These are phyloP conservation scores for Oreochromis spilurus DNA, from an alignment of 2,113 vertebrate genomes.

Conservation along the genomic window DNA sequence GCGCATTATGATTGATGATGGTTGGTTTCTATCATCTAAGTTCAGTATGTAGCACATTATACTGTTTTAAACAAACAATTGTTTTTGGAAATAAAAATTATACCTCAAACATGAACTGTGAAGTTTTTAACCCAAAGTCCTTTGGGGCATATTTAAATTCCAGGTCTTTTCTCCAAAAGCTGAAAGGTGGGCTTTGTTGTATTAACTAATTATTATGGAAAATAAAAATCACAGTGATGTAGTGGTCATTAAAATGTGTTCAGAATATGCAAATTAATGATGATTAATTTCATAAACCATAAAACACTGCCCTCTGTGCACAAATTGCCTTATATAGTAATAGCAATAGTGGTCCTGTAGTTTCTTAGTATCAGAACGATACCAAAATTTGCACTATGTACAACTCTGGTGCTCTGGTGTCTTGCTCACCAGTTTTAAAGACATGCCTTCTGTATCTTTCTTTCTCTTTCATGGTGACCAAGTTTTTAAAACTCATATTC, in stretches of 20 bases:
- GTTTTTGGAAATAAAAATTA: background rate
- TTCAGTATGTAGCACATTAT: background rate
- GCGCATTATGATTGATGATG: background rate
- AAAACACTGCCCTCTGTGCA: background rate
- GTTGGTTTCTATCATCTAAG: background rate
- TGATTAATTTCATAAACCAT: background rate
- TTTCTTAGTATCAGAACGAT: too few relatives aligned
- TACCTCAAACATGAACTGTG: background rate
- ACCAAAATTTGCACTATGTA: background rate
- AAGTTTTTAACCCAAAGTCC: background rate
- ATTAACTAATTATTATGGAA: background rate
- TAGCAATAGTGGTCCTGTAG: background rate
- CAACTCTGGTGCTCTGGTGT: background rate
- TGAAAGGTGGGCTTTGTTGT: background rate
- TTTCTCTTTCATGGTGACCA: background rate
- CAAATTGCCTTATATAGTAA: background rate
- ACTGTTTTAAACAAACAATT: background rate
- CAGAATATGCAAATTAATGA: background rate
- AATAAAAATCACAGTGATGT: background rate
- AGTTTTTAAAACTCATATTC: background rate
- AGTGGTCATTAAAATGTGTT: background rate
- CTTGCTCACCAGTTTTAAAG: background rate
- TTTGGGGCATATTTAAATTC: background rate
- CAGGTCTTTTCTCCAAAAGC: background rate
- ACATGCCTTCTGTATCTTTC: accelerated